Conservation (phyloP, 2,113 vertebrate species). For the Xiphophorus couchianus region DNA sequence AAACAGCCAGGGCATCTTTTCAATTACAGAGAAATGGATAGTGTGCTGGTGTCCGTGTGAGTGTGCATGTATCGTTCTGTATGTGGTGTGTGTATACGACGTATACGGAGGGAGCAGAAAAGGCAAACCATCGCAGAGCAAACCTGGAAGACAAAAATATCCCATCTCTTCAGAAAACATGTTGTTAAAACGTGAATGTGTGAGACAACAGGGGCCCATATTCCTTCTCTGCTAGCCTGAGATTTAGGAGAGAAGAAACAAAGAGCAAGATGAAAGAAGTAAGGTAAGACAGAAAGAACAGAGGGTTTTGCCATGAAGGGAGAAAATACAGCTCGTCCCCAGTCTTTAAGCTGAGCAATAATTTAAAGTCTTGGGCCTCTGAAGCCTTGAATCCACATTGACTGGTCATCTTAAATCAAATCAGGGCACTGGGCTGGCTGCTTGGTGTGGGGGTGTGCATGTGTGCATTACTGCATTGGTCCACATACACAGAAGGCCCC, state of each 20-base stretch:
- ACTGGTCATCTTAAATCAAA: constrained; percentile 82
- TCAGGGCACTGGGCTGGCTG: constrained; percentile 59
- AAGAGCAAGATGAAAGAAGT: constrained; percentile 27
- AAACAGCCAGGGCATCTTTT: constrained; percentile 79
- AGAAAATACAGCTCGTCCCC: constrained; percentile 62
- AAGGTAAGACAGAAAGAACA: constrained; percentile 8
- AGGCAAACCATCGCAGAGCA: constrained; percentile 36
- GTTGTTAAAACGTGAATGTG: constrained; percentile 28
- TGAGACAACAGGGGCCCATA: constrained; percentile 2
- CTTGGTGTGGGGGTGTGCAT: constrained; percentile 23
- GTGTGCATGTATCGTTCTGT: constrained; percentile 27
- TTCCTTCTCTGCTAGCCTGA: constrained; percentile 21
- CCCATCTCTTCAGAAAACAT: constrained; percentile 14
- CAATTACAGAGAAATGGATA: constrained; percentile 75
- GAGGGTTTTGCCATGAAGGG: constrained; percentile 45
- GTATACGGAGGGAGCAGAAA: constrained; percentile 31
- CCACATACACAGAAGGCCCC: constrained; percentile 42
- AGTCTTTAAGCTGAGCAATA: constrained; percentile 75
- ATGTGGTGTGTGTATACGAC: background rate
- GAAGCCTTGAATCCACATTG: constrained; percentile 76
- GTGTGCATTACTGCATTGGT: constrained; percentile 38
- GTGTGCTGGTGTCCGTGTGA: constrained; percentile 47
- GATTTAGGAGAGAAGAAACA: constrained; percentile 29
- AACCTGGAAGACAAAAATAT: background rate
- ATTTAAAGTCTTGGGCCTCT: constrained; percentile 72